Base-by-base conservation (phyloP, 2,113 vertebrate species). In the Ammodytes dubius region DNA sequence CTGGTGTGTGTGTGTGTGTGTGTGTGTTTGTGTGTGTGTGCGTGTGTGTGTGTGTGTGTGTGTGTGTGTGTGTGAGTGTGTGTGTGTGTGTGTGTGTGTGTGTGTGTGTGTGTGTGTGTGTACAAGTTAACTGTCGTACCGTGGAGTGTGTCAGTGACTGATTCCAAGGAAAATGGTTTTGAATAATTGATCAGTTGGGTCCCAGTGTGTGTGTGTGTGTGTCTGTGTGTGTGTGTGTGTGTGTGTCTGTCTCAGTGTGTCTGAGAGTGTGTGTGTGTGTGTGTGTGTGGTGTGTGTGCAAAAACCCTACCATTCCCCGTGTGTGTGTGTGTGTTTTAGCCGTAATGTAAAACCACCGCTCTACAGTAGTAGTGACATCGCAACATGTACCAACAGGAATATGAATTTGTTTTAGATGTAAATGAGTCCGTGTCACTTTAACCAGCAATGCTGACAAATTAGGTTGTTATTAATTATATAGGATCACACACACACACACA, bases 131-230 rank as follows among this genome's bases (percentile, higher is more conserved):
- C 71, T 74, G 82, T 81, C 64, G 73, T 64, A 27, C 88, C 65
- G 45, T 2, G 72, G 66, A 35, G 77, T 77, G 89, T 84, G 91
- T 92, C 93, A 81, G 82, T 49, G 89, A 89, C 91, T 0, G 4
- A 91, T 83, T 89, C 85, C 76, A 86, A 88, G 89, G 91, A 88
- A 92, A 94, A 92, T 27, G 43, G 67, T 65, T 79, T 56, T 95
- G 72, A 76, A 94, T 94, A 95, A 96, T 94, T 95, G 88, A 92
- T 87, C 47, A 19, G 65, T 56, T 53, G 11, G 86, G 79, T 79
- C 52, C 0, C 74, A 68, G 71, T 56, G 66, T 86, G 71, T 56
- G 68, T 10, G 52, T 27, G 27, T 27, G 27, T 27, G 27, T 27
- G 27, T 27, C 1, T 27, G 27, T 27, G 27, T 27, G 27, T 27